Evolutionary conservation across 2,113 vertebrate genomes (phyloP).

Genomic region (Eleginops maclovinus): DNA sequence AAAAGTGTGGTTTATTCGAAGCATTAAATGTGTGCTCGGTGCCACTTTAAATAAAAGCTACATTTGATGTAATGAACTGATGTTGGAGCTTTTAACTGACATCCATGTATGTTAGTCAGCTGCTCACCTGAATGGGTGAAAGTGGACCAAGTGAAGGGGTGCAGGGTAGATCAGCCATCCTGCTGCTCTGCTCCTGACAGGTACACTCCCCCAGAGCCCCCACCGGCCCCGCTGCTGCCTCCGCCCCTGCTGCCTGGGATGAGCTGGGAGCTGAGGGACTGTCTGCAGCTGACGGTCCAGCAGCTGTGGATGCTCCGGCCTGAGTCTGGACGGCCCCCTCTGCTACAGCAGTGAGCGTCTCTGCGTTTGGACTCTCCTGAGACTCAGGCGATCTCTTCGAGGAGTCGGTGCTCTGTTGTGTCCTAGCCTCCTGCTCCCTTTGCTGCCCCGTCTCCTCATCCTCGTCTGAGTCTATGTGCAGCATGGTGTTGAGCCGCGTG

Average conservation of each 20-base stretch:
- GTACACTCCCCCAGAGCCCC: constrained; percentile 36
- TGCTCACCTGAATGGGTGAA: constrained; percentile 76
- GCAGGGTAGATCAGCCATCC: constrained; percentile 60
- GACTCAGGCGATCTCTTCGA: constrained; percentile 27
- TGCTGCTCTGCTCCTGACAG: constrained; percentile 67
- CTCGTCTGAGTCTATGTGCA: constrained; percentile 97
- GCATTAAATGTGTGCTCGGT: too few relatives aligned
- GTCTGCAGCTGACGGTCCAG: constrained; percentile 34
- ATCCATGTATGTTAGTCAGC: not conserved
- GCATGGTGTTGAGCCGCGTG: constrained; percentile 94
- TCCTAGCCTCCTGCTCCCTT: constrained; percentile 41
- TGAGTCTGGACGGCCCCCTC: constrained; percentile 21
- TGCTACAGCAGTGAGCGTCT: not conserved
- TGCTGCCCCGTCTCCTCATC: constrained; percentile 85
- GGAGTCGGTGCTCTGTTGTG: constrained; percentile 9
- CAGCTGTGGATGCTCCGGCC: constrained; percentile 10
- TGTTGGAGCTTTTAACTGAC: not conserved
- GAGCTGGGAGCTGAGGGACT: constrained; percentile 3
- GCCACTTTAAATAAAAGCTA: too few relatives aligned
- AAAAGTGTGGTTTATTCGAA: too few relatives aligned
- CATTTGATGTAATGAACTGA: not conserved
- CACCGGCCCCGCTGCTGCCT: not conserved
- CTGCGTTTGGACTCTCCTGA: not conserved
- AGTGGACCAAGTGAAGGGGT: constrained; percentile 76
- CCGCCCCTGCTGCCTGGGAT: constrained; percentile 21